A percentile compares a stretch with the other conserved stretches of the same genome.
Conservation (phyloP, 2,888 invertebrate species). For the Pseudoips prasinana region DNA sequence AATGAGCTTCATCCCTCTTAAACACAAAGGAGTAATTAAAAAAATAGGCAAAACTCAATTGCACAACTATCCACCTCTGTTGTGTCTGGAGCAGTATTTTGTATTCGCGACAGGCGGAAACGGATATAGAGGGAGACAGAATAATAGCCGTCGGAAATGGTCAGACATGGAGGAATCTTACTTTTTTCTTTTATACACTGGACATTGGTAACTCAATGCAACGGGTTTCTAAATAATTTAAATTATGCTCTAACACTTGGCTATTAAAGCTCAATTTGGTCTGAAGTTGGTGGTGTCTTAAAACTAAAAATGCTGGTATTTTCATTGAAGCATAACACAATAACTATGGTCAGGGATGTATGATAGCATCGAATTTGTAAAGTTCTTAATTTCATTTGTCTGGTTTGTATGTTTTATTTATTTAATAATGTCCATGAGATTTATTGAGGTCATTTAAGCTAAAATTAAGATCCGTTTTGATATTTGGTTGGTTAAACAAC, state of each 20-base stretch:
- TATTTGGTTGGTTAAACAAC: no score
- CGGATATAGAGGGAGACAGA: constrained; percentile 82
- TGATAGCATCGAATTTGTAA: constrained; percentile 35
- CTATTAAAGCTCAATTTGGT: constrained; percentile 22
- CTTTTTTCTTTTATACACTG: constrained; percentile 70
- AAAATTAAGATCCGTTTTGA: no score
- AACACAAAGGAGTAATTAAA: constrained; percentile 20
- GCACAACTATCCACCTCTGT: constrained; percentile 34
- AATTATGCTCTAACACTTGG: constrained; percentile 28
- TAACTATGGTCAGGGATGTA: constrained; percentile 42
- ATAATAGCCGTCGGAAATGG: constrained; percentile 82
- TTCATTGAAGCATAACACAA: constrained; percentile 47
- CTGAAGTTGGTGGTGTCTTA: constrained; percentile 29
- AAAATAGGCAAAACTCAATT: constrained; percentile 25
- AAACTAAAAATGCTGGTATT: constrained; percentile 26
- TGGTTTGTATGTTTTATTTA: no score
- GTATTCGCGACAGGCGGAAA: constrained; percentile 79
- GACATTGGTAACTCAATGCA: constrained; percentile 70
- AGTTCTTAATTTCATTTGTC: no score
- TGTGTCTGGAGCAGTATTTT: constrained; percentile 71
- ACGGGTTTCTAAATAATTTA: constrained; percentile 22
- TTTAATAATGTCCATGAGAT: no score
- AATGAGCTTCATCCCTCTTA: constrained; percentile 8
- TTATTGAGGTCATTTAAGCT: no score
- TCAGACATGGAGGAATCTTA: constrained; percentile 78